Evolutionary conservation across 1,140 invertebrate species (phyloP), one percentile per base, ranked within the genome.

Genomic region (Tetramorium alpestre): DNA sequence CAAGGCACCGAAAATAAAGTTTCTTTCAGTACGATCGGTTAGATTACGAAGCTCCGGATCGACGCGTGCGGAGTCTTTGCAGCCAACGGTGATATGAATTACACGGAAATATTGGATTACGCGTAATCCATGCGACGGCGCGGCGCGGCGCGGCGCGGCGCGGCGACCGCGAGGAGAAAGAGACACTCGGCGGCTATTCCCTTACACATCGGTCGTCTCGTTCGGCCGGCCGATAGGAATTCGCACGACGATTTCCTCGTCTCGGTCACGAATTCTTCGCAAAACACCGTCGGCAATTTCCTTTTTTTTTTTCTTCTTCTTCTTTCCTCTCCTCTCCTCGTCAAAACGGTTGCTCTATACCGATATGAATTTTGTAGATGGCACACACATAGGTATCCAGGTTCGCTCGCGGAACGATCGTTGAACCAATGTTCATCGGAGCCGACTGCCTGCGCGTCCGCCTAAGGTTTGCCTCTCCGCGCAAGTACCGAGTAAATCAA

Each of bases 51-150:
- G 69, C 28, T 16, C 69, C n/a, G 28, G 41, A 41, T 78, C 62
- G 58, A 70, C 70, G 54, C 58, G 60, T 33, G 54, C 51, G 67
- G 62, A 64, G 13, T 72, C 69, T 64, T 69, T 44, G 86, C 77
- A 73, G 60, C 64, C 87, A 38, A 73, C 85, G 58, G 64, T 49
- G 85, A 88, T 85, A 90, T 92, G 69, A 89, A 89, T 92, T 92
- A 91, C 91, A 91, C 85, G 90, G 91, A 92, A 92, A 92, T 92
- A 91, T 92, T 89, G 72, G 33, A 82, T 92, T 92, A 90, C 90
- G 56, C n/a, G 60, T 85, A 78, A 73, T 78, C 25, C 75, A 73
- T 3, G 16, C 28, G 7, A 18, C 16, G 18, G 22, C 58, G 70
- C 82, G 64, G 41, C 28, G 28, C 28, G 28, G 28, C 28, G 28